Base-by-base conservation (phyloP, 92 coral and sea anemone genomes). In the Blastomussa wellsi region DNA sequence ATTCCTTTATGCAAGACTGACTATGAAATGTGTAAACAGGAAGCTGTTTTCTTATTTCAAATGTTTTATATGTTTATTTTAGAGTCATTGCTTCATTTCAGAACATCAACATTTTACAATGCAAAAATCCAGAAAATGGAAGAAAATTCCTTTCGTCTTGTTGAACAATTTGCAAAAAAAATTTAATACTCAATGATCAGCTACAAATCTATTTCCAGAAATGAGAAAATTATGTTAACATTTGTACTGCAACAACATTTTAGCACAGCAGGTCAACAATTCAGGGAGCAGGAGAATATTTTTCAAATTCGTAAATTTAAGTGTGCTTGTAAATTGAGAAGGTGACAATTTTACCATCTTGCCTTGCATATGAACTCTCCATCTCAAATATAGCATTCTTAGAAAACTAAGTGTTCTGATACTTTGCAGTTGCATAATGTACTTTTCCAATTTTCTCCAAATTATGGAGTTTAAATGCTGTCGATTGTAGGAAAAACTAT, bases 21-120 rank as follows among this genome's bases (percentile, higher is more conserved):
- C 70, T 26, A 9, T 31, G 24, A 36, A 42, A 64, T 29, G n/a
- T 79, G 78, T 82, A 72, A 82, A 82, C 86, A 82, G 78, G 86
- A 82, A 82, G 86, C 64, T 52, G 35, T 44, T 72, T 33, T 38
- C 78, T 82, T 38, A 20, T n/a, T 82, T 70, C 70, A 28, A n/a
- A 28, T 65, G 35, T n/a, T 65, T 44, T 44, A n/a, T 4, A 44
- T 44, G 49, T 44, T 44, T 36, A 36, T 36, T 70, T 70, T 70
- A 36, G 26, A 37, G 48, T 20, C 75, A 19, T 22, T 70, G 5
- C 16, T 70, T 70, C 35, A 29, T 3, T 69, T 69, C 12, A 60
- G 13, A 60, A 60, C 66, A 28, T 62, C 68, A 62, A 62, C 68
- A 13, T 26, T 62, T 62, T 62, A 62, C 68, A 29, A 17, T 28